A percentile compares a stretch with the other conserved stretches of the same genome.
Conservation (phyloP, 53 echinoderm and acorn worm species). For the Actinopyga echinites region DNA sequence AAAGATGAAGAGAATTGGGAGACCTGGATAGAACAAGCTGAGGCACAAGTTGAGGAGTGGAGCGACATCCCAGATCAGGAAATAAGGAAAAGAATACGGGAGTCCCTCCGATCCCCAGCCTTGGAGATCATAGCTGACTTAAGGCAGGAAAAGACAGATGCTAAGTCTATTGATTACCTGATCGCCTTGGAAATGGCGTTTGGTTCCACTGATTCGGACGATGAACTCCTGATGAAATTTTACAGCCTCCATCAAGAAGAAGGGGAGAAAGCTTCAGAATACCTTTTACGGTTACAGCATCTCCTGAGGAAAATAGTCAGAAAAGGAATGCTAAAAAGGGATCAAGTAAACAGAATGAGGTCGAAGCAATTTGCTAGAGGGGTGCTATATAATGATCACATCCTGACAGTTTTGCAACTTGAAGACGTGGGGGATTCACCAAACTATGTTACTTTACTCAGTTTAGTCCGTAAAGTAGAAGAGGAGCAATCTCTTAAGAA, state of each 20-base stretch:
- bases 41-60: conserved; percentile 60
- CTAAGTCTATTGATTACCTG: background rate
- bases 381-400: background rate
- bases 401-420: background rate
- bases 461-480: background rate
- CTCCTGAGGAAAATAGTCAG: background rate
- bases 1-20: conserved; percentile 65
- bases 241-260: background rate
- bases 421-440: background rate
- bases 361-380: background rate
- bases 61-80: background rate
- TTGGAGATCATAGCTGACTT: conserved; percentile 64
- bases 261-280: background rate
- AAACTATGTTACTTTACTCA: background rate
- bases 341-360: background rate
- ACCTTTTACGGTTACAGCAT: background rate
- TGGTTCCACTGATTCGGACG: conserved; percentile 1
- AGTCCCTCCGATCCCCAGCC: conserved; percentile 55
- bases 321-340: background rate
- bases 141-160: conserved; percentile 28
- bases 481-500: background rate
- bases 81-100: conserved; percentile 34
- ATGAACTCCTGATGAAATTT: background rate
- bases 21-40: conserved; percentile 51
- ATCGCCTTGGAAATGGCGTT: background rate